Conservation (phyloP, 2,888 invertebrate genomes). For the Scrobipalpa atriplicella region DNA sequence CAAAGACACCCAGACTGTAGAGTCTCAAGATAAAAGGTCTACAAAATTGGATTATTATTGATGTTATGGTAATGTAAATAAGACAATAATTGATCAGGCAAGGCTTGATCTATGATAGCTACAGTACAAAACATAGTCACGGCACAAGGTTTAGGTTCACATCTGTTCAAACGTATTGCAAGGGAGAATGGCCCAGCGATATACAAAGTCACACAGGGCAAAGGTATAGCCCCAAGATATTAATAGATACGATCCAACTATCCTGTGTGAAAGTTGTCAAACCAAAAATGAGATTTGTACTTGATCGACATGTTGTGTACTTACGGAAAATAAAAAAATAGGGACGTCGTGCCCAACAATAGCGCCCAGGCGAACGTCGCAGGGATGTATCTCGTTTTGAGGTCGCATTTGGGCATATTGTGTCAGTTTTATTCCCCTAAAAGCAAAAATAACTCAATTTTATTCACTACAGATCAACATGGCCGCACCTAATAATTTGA, state of each 20-base stretch:
- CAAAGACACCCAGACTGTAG: not conserved
- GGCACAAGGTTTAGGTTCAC: not conserved
- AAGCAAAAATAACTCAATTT: constrained; percentile 73
- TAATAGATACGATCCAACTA: constrained; percentile 72
- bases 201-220: constrained; percentile 50
- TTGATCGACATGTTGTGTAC: constrained; percentile 82
- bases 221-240: constrained; percentile 61
- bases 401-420: constrained; percentile 97
- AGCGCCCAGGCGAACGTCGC: constrained; percentile 99
- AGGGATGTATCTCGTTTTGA: constrained; percentile 98
- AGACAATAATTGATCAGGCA: constrained; percentile 37
- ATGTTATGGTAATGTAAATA: constrained; percentile 44
- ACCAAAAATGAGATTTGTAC: constrained; percentile 68
- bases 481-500: constrained; percentile 84
- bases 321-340: constrained; percentile 99
- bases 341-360: constrained; percentile 94
- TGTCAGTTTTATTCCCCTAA: constrained; percentile 77
- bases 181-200: constrained; percentile 35
- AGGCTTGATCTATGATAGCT: constrained; percentile 9
- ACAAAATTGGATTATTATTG: constrained; percentile 5
- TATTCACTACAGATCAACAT: constrained; percentile 84
- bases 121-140: not conserved
- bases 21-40: not conserved
- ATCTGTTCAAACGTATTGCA: not conserved
- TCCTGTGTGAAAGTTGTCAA: constrained; percentile 79